Conservation (phyloP, 1,140 invertebrate genomes). For the Teleogryllus occipitalis region DNA sequence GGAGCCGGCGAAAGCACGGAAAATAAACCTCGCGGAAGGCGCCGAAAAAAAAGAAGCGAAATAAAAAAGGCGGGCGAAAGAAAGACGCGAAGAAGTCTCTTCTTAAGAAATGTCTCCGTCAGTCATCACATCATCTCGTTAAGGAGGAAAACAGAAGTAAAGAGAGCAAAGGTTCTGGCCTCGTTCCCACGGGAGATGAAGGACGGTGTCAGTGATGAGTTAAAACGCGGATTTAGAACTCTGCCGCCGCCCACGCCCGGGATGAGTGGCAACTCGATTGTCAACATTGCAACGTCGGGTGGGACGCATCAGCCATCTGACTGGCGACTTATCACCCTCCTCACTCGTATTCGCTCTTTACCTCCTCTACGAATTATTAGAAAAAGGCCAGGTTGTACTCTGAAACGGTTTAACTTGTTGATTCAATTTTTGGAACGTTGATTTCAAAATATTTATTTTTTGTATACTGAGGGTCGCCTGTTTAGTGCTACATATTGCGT, state of each 20-base stretch:
- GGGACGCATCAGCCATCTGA: background rate
- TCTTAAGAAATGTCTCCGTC: background rate
- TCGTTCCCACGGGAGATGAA: background rate
- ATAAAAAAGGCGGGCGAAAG: background rate
- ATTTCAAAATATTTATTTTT: no score
- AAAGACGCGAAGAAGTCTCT: background rate
- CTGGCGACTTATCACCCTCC: background rate
- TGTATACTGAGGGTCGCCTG: no score
- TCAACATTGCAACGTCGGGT: background rate
- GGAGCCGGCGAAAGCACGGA: background rate
- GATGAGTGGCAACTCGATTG: background rate
- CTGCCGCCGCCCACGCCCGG: no score
- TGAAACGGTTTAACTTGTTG: no score
- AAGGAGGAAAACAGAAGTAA: background rate
- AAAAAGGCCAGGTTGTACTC: no score
- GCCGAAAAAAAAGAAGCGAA: background rate
- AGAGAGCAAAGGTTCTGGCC: background rate
- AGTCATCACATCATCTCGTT: background rate
- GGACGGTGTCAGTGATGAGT: background rate
- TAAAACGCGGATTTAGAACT: background rate
- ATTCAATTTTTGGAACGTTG: no score
- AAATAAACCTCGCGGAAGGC: background rate
- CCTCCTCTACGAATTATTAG: background rate
- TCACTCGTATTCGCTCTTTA: background rate
- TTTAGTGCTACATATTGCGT: no score